Conservation (phyloP, 1,140 invertebrate genomes). For the Calliopsis andreniformis region DNA sequence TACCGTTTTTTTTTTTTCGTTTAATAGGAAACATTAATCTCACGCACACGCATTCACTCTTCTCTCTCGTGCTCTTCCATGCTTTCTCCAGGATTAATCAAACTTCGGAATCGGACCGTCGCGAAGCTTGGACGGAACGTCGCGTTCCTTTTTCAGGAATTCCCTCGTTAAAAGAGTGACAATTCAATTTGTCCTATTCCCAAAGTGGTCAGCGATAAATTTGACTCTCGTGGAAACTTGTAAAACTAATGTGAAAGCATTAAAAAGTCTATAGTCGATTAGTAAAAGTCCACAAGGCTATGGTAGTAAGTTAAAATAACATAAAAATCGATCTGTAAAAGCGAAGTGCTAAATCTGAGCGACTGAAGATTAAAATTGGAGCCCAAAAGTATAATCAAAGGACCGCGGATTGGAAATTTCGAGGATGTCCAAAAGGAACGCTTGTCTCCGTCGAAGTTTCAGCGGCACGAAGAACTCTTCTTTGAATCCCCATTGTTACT, state of each 20-base stretch:
- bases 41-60: slow-evolving; percentile 28
- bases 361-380: background rate
- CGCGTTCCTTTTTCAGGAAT: background rate
- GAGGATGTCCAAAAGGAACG: background rate
- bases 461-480: background rate
- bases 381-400: too few species aligned
- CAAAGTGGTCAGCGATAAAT: background rate
- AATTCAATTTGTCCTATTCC: background rate
- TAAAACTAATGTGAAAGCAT: background rate
- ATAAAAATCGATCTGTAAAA: background rate
- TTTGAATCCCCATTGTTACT: background rate
- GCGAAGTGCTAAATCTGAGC: background rate
- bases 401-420: too few species aligned
- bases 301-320: background rate
- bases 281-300: background rate
- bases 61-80: slow-evolving; percentile 31
- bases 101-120: too few species aligned
- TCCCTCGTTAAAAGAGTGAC: background rate
- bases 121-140: slow-evolving; percentile 7
- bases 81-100: too few species aligned
- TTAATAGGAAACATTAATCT: slow-evolving; percentile 72
- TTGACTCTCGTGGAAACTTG: background rate
- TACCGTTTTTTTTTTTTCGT: slow-evolving; percentile 52
- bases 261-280: background rate
- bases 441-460: background rate